These are phyloP conservation scores for Dipus sagitta DNA, from an alignment of 2,797 vertebrate species.

Conservation along the genomic window DNA sequence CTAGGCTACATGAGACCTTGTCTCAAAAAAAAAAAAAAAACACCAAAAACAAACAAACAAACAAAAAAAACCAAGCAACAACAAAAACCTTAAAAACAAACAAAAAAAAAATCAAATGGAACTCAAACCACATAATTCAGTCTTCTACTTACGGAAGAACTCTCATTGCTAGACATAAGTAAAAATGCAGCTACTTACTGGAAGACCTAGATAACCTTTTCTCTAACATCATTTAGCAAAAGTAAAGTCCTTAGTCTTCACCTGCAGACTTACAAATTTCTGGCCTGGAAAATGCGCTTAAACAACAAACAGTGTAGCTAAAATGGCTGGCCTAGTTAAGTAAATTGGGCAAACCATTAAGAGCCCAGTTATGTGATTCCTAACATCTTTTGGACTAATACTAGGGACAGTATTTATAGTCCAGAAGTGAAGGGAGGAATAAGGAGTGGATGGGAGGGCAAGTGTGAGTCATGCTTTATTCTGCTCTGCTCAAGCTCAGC, in stretches of 20 bases:
- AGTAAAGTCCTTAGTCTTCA: conserved; percentile 29
- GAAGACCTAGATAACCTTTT: not conserved
- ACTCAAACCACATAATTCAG: not conserved
- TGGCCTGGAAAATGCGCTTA: conserved; percentile 14
- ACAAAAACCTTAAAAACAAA: not conserved
- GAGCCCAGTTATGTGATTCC: not conserved
- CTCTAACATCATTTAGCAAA: not conserved
- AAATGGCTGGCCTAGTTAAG: conserved; percentile 27
- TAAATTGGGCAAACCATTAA: not conserved
- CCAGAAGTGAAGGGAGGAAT: not conserved
- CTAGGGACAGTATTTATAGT: conserved; percentile 63
- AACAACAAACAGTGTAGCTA: not conserved
- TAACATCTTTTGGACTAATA: conserved; percentile 52
- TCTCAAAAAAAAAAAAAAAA: too few species aligned
- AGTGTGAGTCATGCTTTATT: conserved; percentile 69
- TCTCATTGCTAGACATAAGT: not conserved
- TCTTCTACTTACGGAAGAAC: conserved; percentile 29
- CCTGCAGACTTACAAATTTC: not conserved
- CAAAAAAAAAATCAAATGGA: conserved; percentile 4
- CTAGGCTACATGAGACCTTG: not conserved
- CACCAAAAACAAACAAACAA: not conserved
- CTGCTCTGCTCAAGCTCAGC: not conserved
- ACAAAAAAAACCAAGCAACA: too few species aligned
- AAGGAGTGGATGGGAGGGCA: not conserved
- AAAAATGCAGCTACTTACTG: not conserved